Conservation (phyloP, 2,888 invertebrate species). For the Anthrax anthrax region DNA sequence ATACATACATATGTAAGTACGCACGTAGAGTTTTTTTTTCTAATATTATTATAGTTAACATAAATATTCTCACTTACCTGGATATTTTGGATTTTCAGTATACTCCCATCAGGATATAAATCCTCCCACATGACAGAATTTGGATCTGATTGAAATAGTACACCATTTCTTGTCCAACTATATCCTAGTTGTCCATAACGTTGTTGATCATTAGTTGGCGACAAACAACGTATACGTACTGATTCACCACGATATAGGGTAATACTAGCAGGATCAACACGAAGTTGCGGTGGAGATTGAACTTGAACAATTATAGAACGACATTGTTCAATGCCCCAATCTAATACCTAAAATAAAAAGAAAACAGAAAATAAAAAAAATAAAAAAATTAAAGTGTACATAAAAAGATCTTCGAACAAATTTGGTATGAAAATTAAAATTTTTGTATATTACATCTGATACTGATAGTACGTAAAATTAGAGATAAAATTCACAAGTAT, state of each 20-base stretch:
- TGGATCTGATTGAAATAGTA: conserved; percentile 55
- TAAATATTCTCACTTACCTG: conserved; percentile 45
- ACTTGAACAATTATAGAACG: conserved; percentile 45
- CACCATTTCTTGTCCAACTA: conserved; percentile 69
- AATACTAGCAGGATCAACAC: conserved; percentile 50
- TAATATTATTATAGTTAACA: too few relatives aligned
- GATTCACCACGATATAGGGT: conserved; percentile 43
- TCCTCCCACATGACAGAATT: conserved; percentile 75
- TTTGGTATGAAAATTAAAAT: too few relatives aligned
- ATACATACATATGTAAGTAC: too few relatives aligned
- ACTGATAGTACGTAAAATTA: too few relatives aligned
- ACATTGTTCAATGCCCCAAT: conserved; percentile 52
- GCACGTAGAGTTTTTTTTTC: too few relatives aligned
- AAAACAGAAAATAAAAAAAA: too few relatives aligned
- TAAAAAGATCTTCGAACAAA: too few relatives aligned
- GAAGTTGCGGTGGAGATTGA: conserved; percentile 45
- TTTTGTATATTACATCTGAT: too few relatives aligned
- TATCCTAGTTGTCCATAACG: conserved; percentile 56
- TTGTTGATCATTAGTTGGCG: conserved; percentile 44
- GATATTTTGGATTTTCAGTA: conserved; percentile 61
- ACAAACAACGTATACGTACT: conserved; percentile 41
- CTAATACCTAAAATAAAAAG: conserved; percentile 46
- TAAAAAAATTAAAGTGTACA: too few relatives aligned
- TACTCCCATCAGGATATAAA: conserved; percentile 68
- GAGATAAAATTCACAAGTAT: too few relatives aligned